phyloP scores from a whole-genome alignment of 2,113 vertebrate species.

The Gambusia holbrooki region DNA sequence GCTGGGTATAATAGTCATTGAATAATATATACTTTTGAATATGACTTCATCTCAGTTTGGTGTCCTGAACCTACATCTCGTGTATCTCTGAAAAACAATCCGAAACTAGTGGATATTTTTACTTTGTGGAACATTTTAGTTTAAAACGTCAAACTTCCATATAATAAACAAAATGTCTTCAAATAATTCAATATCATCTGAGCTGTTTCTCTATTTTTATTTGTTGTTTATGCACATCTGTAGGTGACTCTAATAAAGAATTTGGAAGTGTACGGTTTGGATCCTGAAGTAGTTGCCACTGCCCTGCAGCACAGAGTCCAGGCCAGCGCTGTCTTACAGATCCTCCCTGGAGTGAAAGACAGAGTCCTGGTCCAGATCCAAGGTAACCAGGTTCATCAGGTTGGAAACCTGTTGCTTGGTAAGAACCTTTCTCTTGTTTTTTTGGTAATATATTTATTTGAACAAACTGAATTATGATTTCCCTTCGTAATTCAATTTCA shows the following conservation, averaged over 20 bases:
- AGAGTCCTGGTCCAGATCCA: constrained; percentile 92
- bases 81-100: not conserved
- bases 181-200: not conserved
- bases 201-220: not conserved
- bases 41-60: not conserved
- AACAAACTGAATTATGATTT: not conserved
- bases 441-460: not conserved
- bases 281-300: constrained; percentile 84
- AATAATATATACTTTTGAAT: not conserved
- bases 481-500: constrained; percentile 75
- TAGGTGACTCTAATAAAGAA: constrained; percentile 96
- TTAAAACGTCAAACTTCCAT: not conserved
- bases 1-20: not conserved
- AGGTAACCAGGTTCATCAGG: constrained; percentile 92
- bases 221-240: not conserved
- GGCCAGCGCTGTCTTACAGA: constrained; percentile 87
- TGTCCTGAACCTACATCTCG: not conserved
- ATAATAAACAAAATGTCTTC: not conserved
- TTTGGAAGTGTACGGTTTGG: constrained; percentile 90
- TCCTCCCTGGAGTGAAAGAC: constrained; percentile 87
- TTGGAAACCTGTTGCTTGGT: constrained; percentile 89
- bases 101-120: not conserved
- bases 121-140: not conserved
- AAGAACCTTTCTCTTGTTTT: constrained; percentile 37
- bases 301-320: constrained; percentile 89